Conservation (phyloP, 1,140 invertebrate genomes). For the Alviniconcha marisindica region DNA sequence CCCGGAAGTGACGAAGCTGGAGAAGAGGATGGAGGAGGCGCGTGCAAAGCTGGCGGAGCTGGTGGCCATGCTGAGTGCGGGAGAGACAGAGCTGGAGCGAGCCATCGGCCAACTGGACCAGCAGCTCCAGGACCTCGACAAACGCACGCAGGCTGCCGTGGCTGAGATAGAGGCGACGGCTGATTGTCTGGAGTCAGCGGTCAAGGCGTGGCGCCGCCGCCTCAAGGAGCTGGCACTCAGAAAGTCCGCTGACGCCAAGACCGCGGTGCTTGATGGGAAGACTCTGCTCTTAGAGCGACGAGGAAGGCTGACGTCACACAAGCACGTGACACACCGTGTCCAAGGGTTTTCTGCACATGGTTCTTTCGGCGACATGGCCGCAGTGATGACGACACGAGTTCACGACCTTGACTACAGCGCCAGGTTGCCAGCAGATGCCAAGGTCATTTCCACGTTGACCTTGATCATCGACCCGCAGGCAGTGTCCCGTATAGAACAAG, state of each 20-base stretch:
- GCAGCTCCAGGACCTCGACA: not conserved
- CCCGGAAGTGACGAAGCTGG: not conserved
- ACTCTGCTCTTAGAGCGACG: not conserved
- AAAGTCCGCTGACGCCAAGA: not conserved
- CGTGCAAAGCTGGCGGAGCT: not conserved
- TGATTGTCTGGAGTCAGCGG: not conserved
- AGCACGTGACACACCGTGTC: not conserved
- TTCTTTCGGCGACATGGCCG: not conserved
- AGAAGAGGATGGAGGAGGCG: not conserved
- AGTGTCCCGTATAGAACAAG: too few relatives aligned
- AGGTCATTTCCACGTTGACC: too few relatives aligned
- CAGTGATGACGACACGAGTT: not conserved
- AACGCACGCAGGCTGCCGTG: not conserved
- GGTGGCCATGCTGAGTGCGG: not conserved
- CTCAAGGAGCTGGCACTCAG: not conserved
- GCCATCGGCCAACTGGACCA: slow-evolving; percentile 13
- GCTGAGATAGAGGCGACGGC: not conserved
- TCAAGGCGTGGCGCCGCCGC: not conserved
- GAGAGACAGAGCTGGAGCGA: too few relatives aligned
- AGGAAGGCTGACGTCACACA: slow-evolving; percentile 1
- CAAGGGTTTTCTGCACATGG: too few relatives aligned
- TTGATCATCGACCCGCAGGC: too few relatives aligned
- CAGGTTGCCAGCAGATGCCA: not conserved
- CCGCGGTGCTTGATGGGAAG: not conserved
- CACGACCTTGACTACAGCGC: not conserved